Base-by-base conservation (phyloP, 2,797 vertebrate genomes). In the Graptemys geographica region DNA sequence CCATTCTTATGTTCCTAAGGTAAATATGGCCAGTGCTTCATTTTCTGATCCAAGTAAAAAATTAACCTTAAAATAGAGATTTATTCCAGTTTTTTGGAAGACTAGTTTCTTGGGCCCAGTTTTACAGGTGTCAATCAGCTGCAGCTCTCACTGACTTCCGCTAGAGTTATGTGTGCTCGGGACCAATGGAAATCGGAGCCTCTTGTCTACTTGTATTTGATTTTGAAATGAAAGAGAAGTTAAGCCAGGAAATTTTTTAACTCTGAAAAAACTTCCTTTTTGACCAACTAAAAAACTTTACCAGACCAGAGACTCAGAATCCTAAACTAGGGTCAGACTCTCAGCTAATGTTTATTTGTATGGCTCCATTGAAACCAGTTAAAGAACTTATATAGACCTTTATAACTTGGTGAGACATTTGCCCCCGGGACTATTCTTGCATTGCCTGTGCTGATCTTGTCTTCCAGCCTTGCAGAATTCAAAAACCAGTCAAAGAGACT, bases 21-120 rank as follows among this genome's bases (percentile, higher is more conserved):
- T 76, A 76, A 28, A 76, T 76, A 47, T 44, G 74, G 44, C 12
- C 25, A 47, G 44, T 47, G 27, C 27, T 27, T 91, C 86, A 91
- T 89, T 78, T 62, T 79, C 49, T 89, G 44, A 1, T 94, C 88
- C 23, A 92, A 93, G 92, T 47, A 95, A 93, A 5, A 47, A 33
- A 74, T 23, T 4, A 81, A 33, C 53, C 94, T 95, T 89, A 51
- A 94, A 92, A 88, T 79, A 72, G 69, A 37, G 33, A 6, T 25
- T 82, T 59, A 83, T 25, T 11, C 11, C 25, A 55, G 89, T 56
- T 19, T n/a, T 95, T 92, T 83, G 56, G 28, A 92, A 93, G 51
- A 44, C 55, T 56, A 1, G 18, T 27, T 62, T 49, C 81, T 79
- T 85, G 13, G 86, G 5, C 52, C n/a, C 74, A 23, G 8, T 85